Evolutionary conservation across 2,797 vertebrate genomes (phyloP).

Genomic region (Acanthiza pusilla): DNA sequence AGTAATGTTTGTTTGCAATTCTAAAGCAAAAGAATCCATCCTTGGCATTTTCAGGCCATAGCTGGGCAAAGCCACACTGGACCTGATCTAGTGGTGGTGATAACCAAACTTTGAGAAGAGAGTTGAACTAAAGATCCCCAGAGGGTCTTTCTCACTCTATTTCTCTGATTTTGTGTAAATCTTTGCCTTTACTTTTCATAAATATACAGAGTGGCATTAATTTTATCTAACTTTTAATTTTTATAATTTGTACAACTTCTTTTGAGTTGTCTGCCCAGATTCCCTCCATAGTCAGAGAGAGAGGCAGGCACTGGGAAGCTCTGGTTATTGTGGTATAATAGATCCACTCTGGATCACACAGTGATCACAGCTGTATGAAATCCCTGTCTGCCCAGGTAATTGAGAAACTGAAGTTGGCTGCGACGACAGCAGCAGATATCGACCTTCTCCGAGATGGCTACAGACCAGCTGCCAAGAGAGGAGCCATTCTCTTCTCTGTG

Average conservation of each 20-base stretch:
- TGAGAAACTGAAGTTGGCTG: conserved; percentile 89
- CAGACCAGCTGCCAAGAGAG: conserved; percentile 88
- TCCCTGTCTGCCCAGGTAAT: conserved; percentile 79
- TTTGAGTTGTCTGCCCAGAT: not conserved
- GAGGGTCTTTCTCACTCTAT: not conserved
- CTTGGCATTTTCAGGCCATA: not conserved
- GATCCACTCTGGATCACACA: not conserved
- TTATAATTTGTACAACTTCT: not conserved
- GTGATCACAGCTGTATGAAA: not conserved
- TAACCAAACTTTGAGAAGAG: not conserved
- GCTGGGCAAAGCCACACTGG: not conserved
- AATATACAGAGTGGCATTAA: not conserved
- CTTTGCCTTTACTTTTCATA: not conserved
- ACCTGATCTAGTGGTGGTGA: not conserved
- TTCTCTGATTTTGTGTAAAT: not conserved
- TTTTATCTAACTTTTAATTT: not conserved
- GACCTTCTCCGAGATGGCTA: conserved; percentile 90
- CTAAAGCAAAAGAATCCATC: not conserved
- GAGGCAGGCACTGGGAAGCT: not conserved
- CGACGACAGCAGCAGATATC: conserved; percentile 83
- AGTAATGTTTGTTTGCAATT: not conserved
- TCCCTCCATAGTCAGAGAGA: not conserved
- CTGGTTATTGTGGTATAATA: not conserved
- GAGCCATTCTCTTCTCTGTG: conserved; percentile 91
- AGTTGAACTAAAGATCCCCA: not conserved